These are phyloP conservation scores for Crotalus horridus DNA, from an alignment of 2,113 vertebrate species.

Conservation along the genomic window DNA sequence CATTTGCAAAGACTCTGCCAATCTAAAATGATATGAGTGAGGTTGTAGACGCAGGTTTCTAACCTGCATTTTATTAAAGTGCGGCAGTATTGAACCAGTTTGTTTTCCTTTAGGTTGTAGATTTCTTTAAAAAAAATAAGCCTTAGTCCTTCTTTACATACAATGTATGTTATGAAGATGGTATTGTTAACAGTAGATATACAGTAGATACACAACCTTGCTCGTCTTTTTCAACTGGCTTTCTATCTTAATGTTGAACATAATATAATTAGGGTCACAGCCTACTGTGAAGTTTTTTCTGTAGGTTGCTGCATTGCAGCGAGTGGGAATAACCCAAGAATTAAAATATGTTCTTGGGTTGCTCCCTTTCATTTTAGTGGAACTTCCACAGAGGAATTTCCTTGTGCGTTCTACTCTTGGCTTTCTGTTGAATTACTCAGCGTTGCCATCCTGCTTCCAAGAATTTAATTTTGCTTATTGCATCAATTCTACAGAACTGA, in stretches of 20 bases:
- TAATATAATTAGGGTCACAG: neutral
- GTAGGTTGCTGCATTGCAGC: neutral
- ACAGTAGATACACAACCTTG: neutral
- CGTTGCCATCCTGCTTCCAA: conserved; percentile 30
- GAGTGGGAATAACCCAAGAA: too few species aligned
- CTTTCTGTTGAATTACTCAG: conserved; percentile 48
- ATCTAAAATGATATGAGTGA: neutral
- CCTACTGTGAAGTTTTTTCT: neutral
- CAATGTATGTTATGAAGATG: neutral
- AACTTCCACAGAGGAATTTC: neutral
- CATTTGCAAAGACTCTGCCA: neutral
- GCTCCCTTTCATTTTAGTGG: neutral
- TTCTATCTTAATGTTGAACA: neutral
- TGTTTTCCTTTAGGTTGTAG: neutral
- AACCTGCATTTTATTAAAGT: neutral
- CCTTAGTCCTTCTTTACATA: neutral
- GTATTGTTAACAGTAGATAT: neutral
- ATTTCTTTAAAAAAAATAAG: neutral
- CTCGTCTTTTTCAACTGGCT: neutral
- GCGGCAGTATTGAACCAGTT: neutral
- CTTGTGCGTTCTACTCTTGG: neutral
- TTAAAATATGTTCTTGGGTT: neutral
- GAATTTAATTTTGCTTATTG: neutral
- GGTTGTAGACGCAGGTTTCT: neutral
- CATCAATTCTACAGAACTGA: neutral